Evolutionary conservation across 2,888 invertebrate genomes (phyloP).

Genomic region (Blastobasis lacticolella): DNA sequence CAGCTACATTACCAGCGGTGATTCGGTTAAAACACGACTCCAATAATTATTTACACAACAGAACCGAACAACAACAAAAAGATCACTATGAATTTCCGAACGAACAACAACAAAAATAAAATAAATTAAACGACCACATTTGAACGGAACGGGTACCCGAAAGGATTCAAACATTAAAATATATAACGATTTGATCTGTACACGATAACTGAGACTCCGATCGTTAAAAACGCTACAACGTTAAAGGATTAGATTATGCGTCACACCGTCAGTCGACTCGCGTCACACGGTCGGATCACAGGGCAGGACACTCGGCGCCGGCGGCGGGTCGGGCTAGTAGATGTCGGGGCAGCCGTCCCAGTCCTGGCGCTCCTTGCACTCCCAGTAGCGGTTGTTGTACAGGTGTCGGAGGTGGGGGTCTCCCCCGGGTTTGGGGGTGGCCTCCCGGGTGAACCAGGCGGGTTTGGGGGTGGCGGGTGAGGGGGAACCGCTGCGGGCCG

Average conservation of each 20-base stretch:
- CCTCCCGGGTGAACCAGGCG: conserved; percentile 92
- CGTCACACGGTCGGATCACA: not conserved
- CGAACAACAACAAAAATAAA: conserved; percentile 22
- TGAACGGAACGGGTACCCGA: conserved; percentile 12
- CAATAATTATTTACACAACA: conserved; percentile 27
- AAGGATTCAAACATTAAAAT: conserved; percentile 1
- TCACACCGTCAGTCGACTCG: not conserved
- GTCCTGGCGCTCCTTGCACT: conserved; percentile 88
- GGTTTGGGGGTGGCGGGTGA: conserved; percentile 82
- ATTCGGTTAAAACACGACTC: too few relatives aligned
- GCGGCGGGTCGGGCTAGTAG: conserved; percentile 67
- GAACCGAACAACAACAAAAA: conserved; percentile 5
- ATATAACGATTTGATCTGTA: conserved; percentile 3
- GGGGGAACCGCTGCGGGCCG: conserved; percentile 77
- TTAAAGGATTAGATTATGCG: not conserved
- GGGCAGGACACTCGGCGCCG: not conserved
- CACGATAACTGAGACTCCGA: conserved; percentile 6
- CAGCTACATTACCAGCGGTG: conserved; percentile 3
- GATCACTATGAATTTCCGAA: conserved; percentile 4
- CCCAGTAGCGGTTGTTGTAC: conserved; percentile 94
- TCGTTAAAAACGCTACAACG: not conserved
- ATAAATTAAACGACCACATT: conserved; percentile 27
- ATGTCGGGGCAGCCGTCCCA: conserved; percentile 96
- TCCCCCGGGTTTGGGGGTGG: conserved; percentile 78
- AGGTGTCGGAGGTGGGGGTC: conserved; percentile 78